These are phyloP conservation scores for Cavia aperea DNA, from an alignment of 2,113 vertebrate species.

Conservation along the genomic window DNA sequence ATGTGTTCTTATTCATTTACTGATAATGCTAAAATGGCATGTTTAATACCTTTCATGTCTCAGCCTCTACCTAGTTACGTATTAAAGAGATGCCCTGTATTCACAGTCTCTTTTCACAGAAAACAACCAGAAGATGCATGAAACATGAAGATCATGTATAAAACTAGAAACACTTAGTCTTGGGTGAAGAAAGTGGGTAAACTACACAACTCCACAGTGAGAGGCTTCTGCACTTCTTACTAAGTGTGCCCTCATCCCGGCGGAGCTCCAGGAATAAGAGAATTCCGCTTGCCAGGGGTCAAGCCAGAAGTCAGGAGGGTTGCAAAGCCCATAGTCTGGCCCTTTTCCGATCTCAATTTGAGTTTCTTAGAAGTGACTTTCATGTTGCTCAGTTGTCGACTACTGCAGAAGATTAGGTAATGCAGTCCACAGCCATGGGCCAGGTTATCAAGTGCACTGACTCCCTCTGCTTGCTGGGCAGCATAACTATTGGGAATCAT, in stretches of 20 bases:
- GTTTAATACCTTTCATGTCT: not conserved
- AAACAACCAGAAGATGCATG: not conserved
- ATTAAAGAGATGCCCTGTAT: not conserved
- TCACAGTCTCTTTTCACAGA: not conserved
- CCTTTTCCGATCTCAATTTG: not conserved
- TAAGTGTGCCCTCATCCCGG: not conserved
- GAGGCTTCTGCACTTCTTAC: accelerated
- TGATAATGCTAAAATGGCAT: not conserved
- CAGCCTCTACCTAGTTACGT: not conserved
- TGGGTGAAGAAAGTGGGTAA: not conserved
- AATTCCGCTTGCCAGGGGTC: not conserved
- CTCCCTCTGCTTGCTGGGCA: not conserved
- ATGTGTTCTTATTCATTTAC: not conserved
- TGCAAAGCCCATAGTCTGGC: not conserved
- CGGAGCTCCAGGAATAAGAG: not conserved
- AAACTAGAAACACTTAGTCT: not conserved
- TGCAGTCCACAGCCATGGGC: not conserved
- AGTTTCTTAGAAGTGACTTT: not conserved
- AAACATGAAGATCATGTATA: not conserved
- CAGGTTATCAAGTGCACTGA: not conserved
- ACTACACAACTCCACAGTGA: accelerated
- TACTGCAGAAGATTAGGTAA: not conserved
- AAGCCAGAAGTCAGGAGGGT: not conserved
- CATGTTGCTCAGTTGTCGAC: not conserved
- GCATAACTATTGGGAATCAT: not conserved